Evolutionary conservation across 2,797 vertebrate genomes (phyloP).

Genomic region (Syndactyla subalaris): DNA sequence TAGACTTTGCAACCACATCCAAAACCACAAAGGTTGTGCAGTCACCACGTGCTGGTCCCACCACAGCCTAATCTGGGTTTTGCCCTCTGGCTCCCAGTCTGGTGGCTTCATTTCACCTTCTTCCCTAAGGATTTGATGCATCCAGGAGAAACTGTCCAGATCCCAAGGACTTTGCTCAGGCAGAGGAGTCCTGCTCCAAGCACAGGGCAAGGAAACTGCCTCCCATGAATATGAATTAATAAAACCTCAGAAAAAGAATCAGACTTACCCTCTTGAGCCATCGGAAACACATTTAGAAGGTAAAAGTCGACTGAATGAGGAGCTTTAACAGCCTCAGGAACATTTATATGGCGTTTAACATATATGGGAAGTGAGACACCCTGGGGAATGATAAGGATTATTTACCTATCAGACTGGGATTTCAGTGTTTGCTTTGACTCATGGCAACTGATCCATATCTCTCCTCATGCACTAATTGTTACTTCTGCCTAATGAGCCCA

Average conservation of each 20-base stretch:
- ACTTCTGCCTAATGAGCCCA: constrained; percentile 22
- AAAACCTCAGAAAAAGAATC: not conserved
- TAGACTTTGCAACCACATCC: rapidly evolving
- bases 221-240: rapidly evolving
- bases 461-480: constrained; percentile 1
- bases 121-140: rapidly evolving
- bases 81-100: not conserved
- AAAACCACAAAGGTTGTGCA: not conserved
- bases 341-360: constrained; percentile 6
- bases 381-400: constrained; percentile 59
- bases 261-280: constrained; percentile 58
- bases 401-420: not conserved
- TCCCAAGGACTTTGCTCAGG: rapidly evolving
- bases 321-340: not conserved
- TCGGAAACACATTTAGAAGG: constrained; percentile 66
- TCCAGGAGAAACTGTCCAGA: rapidly evolving
- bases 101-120: not conserved
- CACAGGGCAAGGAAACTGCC: rapidly evolving
- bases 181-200: not conserved
- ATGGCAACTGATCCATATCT: constrained; percentile 10
- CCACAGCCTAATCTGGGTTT: not conserved
- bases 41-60: not conserved
- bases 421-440: constrained; percentile 26
- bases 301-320: not conserved
- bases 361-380: constrained; percentile 53